Base-by-base conservation (phyloP, 1,140 invertebrate species). In the Drosophila nigrodunni region DNA sequence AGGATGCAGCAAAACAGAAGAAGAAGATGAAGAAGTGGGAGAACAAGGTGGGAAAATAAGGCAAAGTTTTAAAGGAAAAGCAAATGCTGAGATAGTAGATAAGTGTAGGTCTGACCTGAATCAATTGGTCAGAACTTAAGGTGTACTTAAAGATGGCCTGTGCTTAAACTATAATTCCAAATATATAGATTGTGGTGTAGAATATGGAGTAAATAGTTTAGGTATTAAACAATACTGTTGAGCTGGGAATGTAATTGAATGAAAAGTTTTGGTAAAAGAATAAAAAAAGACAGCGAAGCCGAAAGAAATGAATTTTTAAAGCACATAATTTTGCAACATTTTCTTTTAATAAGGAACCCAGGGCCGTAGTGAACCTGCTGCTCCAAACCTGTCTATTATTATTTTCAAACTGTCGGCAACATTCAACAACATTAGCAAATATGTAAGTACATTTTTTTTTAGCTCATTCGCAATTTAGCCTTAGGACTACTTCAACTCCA, bases 351-450 rank as follows among this genome's bases (percentile, higher is more conserved):
- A 57, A 41, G 21, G 10, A 57, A 50, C n/a, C 25, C 49, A 30
- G 47, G 41, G 30, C 39, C 47, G 15, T 37, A 30, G 25, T 30
- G 25, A 30, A 62, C 49, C 50, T 50, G 66, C 30, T 34, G 43
- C 62, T 13, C 30, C 47, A 21, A 13, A 9, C 30, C 54, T 10
- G 18, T 41, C 30, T 74, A 7, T 34, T 57, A 69, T 69, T 69
- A 69, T 25, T 69, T 54, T 44, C 15, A 30, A 54, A 54, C 64
- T 73, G 70, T 60, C 64, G 39, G 39, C 70, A 68, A 68, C 64
- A 73, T 54, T 49, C 55, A 54, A 54, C 47, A 70, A 70, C 58
- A 61, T 69, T 41, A 47, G 18, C 60, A 52, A 37, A 37, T 61
- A 43, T 64, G 61, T 64, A 34, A 54, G 47, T 43, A 54, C 61